phyloP scores from a whole-genome alignment of 53 echinoderm and acorn worm species.

The Actinopyga echinites region DNA sequence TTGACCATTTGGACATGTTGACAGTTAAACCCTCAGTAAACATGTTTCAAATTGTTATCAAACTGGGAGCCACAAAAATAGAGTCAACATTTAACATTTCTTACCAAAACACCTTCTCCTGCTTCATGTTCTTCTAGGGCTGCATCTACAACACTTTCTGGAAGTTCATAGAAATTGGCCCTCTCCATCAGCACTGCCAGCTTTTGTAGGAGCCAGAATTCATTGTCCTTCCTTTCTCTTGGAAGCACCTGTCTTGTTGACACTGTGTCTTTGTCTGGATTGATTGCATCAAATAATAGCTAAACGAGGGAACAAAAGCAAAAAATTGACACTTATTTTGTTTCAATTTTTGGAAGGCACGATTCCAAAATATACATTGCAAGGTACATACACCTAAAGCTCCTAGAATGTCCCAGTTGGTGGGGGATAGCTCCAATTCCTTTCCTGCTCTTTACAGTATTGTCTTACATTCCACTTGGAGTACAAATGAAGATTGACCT shows the following conservation, averaged over 20 bases:
- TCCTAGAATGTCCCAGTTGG: too few species aligned
- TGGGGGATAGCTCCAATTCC: too few species aligned
- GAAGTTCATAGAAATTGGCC: conserved; percentile 96
- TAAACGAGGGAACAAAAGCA: conserved; percentile 22
- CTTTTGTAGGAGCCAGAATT: conserved; percentile 98
- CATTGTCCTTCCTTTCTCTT: conserved; percentile 85
- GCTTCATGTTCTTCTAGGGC: conserved; percentile 88
- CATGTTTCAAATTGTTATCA: too few species aligned
- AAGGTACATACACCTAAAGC: too few species aligned
- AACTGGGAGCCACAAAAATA: too few species aligned
- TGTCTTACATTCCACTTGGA: too few species aligned
- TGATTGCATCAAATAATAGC: conserved; percentile 92
- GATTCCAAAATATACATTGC: too few species aligned
- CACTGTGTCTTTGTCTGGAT: conserved; percentile 95
- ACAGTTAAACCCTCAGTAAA: too few species aligned
- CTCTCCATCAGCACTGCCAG: conserved; percentile 77
- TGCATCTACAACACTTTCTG: conserved; percentile 70
- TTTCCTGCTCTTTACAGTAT: too few species aligned
- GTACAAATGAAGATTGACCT: too few species aligned
- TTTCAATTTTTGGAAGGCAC: neutral
- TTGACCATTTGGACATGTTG: too few species aligned
- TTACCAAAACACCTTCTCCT: conserved; percentile 97
- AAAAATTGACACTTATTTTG: neutral
- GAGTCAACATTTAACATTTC: neutral
- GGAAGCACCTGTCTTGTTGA: conserved; percentile 49